Evolutionary conservation across 2,797 vertebrate genomes (phyloP), one percentile per base, ranked within the genome.

Genomic region (Lepus oiostolus): DNA sequence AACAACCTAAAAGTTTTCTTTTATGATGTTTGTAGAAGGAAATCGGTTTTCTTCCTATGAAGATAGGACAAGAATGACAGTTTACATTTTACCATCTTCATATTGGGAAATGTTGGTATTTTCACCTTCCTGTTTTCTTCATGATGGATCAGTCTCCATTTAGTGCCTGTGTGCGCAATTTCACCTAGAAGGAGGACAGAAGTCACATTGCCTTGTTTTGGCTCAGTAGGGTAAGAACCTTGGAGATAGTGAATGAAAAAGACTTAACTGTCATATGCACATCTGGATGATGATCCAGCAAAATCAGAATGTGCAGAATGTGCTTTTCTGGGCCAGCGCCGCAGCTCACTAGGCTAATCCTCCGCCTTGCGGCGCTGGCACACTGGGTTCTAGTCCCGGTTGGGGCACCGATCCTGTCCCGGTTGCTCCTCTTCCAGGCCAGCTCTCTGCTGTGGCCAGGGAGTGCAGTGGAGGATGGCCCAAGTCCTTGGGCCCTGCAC

Each of bases 101-200:
- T 90, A 70, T 90, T 95, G 65, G 94, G 90, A 95, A 91, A 94
- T 89, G 82, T 81, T 90, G 88, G 92, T 77, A 85, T 92, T 87
- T 93, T 96, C 70, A 91, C 81, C 62, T 35, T 90, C 42, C 42
- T 85, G n/a, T 83, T 95, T 96, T 77, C 76, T 96, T 70, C 71
- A 67, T 82, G 63, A 71, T 92, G 74, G 94, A 67, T 81, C 67
- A n/a, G 85, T 90, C 62, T 92, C 85, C 79, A 74, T 88, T 91
- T 91, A 85, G 91, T 87, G 94, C 14, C 22, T 76, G 71, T 0
- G 3, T 58, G 16, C 32, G 38, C 28, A 60, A 50, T 90, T 95
- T 85, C 54, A 82, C 75, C 14, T 42, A 83, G 47, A 89, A 84
- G 52, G 38, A 65, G n/a, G 75, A 24, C 35, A 90, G 81, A 58